A percentile compares a stretch with the other conserved stretches of the same genome.
Evolutionary conservation across 2,797 vertebrate species (phyloP).

Genomic region (Hafferia zeledoni): DNA sequence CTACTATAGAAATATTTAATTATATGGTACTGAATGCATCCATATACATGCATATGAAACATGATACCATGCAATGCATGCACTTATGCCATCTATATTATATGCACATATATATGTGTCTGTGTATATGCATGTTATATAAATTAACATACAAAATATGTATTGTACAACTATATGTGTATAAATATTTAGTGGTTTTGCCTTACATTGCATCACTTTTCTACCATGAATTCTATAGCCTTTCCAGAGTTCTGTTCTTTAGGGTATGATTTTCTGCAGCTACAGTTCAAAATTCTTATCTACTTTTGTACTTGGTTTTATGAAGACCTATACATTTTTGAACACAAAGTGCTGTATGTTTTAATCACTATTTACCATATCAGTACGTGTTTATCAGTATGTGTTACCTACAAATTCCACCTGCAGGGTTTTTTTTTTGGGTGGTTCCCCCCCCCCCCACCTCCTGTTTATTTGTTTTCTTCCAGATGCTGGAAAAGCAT

Average conservation of each 20-base stretch:
- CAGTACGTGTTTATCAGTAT: neutral
- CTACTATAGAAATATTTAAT: neutral
- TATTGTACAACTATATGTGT: neutral
- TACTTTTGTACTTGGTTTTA: neutral
- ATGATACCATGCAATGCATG: neutral
- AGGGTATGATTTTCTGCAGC: neutral
- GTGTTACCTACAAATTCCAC: neutral
- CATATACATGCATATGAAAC: too few species aligned
- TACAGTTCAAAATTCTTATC: neutral
- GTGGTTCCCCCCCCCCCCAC: too few species aligned
- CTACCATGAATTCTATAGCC: neutral
- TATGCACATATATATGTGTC: neutral
- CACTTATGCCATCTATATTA: neutral
- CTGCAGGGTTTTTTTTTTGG: neutral
- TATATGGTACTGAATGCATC: neutral
- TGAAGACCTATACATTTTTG: neutral
- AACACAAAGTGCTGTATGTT: neutral
- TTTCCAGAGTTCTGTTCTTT: neutral
- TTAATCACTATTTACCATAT: neutral
- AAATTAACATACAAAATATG: neutral
- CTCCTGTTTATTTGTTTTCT: neutral
- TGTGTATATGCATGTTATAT: neutral
- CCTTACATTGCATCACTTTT: neutral
- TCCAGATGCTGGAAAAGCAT: neutral
- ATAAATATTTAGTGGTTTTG: neutral